These are phyloP conservation scores for Torymus aiolomorphi DNA, from an alignment of 2,888 invertebrate species.

Conservation along the genomic window DNA sequence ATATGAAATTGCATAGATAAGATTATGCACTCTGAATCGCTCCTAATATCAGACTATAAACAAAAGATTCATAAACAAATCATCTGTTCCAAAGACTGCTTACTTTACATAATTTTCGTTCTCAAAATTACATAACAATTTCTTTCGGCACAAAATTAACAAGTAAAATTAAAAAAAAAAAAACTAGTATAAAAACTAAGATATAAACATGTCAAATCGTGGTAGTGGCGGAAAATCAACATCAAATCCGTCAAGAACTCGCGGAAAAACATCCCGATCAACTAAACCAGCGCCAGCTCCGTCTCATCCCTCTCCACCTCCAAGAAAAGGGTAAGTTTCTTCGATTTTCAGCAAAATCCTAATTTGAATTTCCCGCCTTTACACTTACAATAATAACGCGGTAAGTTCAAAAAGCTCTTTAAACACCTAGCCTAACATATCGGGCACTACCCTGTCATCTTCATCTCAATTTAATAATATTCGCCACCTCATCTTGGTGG, in stretches of 20 bases:
- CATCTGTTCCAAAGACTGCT: background rate
- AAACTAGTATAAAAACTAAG: no score
- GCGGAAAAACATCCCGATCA: background rate
- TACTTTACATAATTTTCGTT: background rate
- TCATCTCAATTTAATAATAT: conserved; percentile 3
- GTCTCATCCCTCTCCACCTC: background rate
- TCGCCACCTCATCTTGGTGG: background rate
- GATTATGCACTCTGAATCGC: conserved; percentile 19
- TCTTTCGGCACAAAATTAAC: background rate
- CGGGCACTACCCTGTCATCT: background rate
- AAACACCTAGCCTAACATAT: background rate
- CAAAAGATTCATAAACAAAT: conserved; percentile 30
- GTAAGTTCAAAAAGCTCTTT: conserved; percentile 20
- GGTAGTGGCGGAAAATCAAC: conserved; percentile 1
- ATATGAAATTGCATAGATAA: no score
- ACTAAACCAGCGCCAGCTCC: background rate
- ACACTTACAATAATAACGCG: conserved; percentile 7
- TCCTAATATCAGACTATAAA: conserved; percentile 12
- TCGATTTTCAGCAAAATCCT: no score
- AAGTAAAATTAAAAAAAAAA: no score
- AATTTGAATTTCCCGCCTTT: conserved; percentile 31
- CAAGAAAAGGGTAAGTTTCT: conserved; percentile 27
- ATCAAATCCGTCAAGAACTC: background rate
- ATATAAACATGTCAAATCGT: background rate
- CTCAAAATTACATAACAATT: conserved; percentile 9